A percentile compares a stretch with the other conserved stretches of the same genome.
phyloP scores from a whole-genome alignment of 2,888 invertebrate genomes.

The Gortyna flavago region DNA sequence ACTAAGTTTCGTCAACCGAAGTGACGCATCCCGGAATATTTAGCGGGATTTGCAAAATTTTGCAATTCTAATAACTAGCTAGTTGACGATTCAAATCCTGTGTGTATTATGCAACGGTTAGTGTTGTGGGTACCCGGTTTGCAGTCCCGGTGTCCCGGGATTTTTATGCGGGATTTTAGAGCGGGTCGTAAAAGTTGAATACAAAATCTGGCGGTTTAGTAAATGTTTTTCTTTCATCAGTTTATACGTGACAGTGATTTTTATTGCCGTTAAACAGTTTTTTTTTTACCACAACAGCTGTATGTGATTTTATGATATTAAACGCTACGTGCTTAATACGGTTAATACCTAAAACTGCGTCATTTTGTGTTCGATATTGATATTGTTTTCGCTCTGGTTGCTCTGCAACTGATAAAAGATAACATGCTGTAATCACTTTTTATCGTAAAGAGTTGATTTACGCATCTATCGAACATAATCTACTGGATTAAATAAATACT shows the following conservation, averaged over 20 bases:
- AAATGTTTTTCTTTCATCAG: conserved; percentile 46
- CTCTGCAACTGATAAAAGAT: conserved; percentile 38
- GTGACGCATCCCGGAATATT: conserved; percentile 62
- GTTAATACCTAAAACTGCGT: conserved; percentile 28
- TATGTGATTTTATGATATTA: conserved; percentile 8
- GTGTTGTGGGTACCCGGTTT: conserved; percentile 49
- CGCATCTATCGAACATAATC: not conserved
- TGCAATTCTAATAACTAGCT: conserved; percentile 68
- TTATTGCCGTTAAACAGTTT: conserved; percentile 23
- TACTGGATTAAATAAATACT: not conserved
- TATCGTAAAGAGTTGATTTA: conserved; percentile 13
- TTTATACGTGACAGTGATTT: conserved; percentile 40
- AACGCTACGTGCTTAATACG: conserved; percentile 10
- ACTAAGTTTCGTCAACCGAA: conserved; percentile 56
- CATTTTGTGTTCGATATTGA: conserved; percentile 9
- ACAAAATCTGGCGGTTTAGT: conserved; percentile 26
- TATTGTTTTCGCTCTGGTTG: conserved; percentile 44
- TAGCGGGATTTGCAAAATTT: conserved; percentile 65
- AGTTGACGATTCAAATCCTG: conserved; percentile 66
- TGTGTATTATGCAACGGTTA: conserved; percentile 61
- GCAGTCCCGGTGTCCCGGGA: conserved; percentile 33
- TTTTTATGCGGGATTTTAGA: conserved; percentile 41
- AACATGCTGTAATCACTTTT: conserved; percentile 24
- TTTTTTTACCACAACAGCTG: conserved; percentile 5
- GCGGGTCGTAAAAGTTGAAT: conserved; percentile 46